These are phyloP conservation scores for Odontomachus brunneus DNA, from an alignment of 1,140 invertebrate genomes.

Conservation along the genomic window DNA sequence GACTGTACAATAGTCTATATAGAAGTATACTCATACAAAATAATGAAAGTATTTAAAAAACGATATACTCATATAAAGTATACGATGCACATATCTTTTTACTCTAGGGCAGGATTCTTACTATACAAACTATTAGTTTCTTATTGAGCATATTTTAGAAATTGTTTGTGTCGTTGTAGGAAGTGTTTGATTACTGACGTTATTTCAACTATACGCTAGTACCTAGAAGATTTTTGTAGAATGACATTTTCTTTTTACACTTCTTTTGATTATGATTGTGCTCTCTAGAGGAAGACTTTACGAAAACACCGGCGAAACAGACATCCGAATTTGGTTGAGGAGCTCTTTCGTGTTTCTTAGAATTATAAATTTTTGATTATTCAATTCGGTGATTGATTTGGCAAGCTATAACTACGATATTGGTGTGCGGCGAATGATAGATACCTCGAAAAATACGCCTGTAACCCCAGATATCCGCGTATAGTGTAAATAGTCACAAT, in stretches of 20 bases:
- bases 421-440: conserved; percentile 31
- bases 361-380: conserved; percentile 49
- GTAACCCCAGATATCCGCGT: conserved; percentile 76
- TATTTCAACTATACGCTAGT: conserved; percentile 81
- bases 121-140: conserved; percentile 82
- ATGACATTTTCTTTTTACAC: conserved; percentile 6
- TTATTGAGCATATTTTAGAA: conserved; percentile 85
- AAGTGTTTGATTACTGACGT: conserved; percentile 82
- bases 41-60: conserved; percentile 80
- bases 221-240: conserved; percentile 62
- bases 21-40: conserved; percentile 80
- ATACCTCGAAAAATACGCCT: conserved; percentile 71
- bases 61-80: conserved; percentile 80
- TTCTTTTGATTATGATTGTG: conserved; percentile 64
- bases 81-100: conserved; percentile 76
- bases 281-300: conserved; percentile 56
- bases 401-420: conserved; percentile 43
- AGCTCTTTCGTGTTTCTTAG: conserved; percentile 27
- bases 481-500: conserved; percentile 80
- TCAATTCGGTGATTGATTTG: conserved; percentile 31
- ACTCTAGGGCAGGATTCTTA: conserved; percentile 79
- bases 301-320: conserved; percentile 49
- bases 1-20: conserved; percentile 75
- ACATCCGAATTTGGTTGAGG: conserved; percentile 34
- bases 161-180: conserved; percentile 83